Evolutionary conservation across 1,140 invertebrate species (phyloP), one percentile per base, ranked within the genome.

Genomic region (Bombus fervidus): DNA sequence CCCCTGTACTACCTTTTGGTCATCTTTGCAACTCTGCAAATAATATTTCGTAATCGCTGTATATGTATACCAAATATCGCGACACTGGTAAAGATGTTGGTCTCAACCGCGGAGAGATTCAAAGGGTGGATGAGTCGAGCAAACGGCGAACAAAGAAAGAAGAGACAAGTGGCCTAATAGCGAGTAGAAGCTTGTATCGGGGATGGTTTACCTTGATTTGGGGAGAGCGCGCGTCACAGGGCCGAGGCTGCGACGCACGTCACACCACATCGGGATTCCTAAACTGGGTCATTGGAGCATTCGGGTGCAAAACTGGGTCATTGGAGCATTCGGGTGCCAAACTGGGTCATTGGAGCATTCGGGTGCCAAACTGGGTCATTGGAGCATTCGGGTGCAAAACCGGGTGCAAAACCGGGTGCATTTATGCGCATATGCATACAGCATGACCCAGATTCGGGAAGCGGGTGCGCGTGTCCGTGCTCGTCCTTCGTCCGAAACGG

Each of bases 201-300:
- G 18, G 4, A 6, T 64, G 78, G 71, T 87, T 91, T 88, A 90
- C 91, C 88, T 92, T 92, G 91, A 91, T 91, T 92, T 79, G 86
- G 78, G 74, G 79, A 78, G 86, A 28, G 69, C 31, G 76, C 86
- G 87, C 82, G 86, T 91, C 89, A 91, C 82, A 57, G 53, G 73
- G 79, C 66, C 88, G 89, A 90, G 89, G 89, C 78, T 87, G 88
- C 81, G 75, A 53, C 47, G 89, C 78, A 90, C 74, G 59, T 34
- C 34, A 1, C 13, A 37, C 25, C 25, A n/a, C 57, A 79, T 68
- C 85, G 82, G 85, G 83, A 90, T 84, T 89, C 74, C 87, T 34
- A 93, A 80, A 92, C 87, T 90, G 82, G 93, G 93, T 93, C 92
- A 93, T 93, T 93, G 91, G 92, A 91, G 77, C 93, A 92, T 90